Evolutionary conservation across 2,113 vertebrate species (phyloP).

Genomic region (Actinemys pallida): DNA sequence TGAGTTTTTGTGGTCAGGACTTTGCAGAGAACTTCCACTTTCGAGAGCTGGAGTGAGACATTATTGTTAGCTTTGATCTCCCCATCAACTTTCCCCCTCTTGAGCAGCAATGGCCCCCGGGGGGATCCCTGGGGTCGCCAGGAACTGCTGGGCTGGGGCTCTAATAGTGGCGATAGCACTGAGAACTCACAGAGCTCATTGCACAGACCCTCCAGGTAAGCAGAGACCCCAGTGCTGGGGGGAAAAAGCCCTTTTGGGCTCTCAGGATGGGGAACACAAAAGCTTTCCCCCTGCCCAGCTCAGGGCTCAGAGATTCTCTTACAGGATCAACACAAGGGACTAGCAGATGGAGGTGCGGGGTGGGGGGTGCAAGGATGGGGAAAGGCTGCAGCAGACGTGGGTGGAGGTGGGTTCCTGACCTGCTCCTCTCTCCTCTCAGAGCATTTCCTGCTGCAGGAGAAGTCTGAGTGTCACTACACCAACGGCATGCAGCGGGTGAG

Average conservation of each 20-base stretch:
- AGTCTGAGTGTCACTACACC: neutral
- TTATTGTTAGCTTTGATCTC: neutral
- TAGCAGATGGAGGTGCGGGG: neutral
- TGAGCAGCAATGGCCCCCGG: neutral
- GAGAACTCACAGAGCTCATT: neutral
- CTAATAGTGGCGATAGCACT: neutral
- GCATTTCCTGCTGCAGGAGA: neutral
- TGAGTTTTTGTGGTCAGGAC: neutral
- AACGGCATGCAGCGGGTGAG: neutral
- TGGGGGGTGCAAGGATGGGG: no score
- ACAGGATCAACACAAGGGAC: neutral
- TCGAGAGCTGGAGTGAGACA: neutral
- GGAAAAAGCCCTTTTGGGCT: neutral
- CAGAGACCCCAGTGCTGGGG: neutral
- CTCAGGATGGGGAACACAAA: neutral
- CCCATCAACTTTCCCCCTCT: neutral
- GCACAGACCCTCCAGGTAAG: neutral
- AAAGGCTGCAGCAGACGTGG: neutral
- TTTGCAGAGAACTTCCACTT: neutral
- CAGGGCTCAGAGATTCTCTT: neutral
- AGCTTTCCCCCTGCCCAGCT: neutral
- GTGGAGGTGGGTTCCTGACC: neutral
- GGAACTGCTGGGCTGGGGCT: neutral
- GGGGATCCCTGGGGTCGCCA: neutral
- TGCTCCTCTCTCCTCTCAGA: neutral